Conservation (phyloP, 1,140 invertebrate species). For the Chrysopa pallens region DNA sequence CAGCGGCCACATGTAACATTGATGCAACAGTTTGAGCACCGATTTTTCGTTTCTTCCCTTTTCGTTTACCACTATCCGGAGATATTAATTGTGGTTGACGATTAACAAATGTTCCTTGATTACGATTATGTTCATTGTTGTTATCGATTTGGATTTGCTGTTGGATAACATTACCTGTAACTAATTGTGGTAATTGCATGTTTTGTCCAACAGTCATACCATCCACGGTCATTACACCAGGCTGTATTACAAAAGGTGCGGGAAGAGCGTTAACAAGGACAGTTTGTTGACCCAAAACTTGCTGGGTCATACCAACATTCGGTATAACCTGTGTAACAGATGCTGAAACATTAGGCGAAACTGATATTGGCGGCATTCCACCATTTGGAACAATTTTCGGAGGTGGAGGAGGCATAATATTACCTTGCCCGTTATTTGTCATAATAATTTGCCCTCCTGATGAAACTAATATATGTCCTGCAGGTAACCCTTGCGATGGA, state of each 20-base stretch:
- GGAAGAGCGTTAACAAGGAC: constrained; percentile 68
- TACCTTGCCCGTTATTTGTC: constrained; percentile 31
- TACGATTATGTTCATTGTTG: constrained; percentile 22
- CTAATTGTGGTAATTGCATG: constrained; percentile 43
- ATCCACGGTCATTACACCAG: constrained; percentile 48
- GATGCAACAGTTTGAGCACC: constrained; percentile 50
- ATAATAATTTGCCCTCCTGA: constrained; percentile 57
- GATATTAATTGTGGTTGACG: constrained; percentile 40
- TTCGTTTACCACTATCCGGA: constrained; percentile 47
- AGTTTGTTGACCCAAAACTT: constrained; percentile 52
- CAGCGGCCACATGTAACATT: constrained; percentile 50
- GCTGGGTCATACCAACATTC: constrained; percentile 33
- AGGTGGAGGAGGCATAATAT: constrained; percentile 42
- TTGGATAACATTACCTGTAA: constrained; percentile 43
- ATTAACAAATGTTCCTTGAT: constrained; percentile 26
- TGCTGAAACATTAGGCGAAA: constrained; percentile 46
- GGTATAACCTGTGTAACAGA: constrained; percentile 47
- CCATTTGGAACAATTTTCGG: constrained; percentile 35
- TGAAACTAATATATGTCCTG: constrained; percentile 53
- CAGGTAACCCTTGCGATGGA: constrained; percentile 27
- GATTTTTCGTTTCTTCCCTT: constrained; percentile 53
- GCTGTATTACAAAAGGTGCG: constrained; percentile 61
- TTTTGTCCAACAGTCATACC: constrained; percentile 47
- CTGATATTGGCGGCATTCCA: constrained; percentile 45
- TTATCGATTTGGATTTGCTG: constrained; percentile 27